Evolutionary conservation across 2,113 vertebrate species (phyloP).

Genomic region (Symphodus melops): DNA sequence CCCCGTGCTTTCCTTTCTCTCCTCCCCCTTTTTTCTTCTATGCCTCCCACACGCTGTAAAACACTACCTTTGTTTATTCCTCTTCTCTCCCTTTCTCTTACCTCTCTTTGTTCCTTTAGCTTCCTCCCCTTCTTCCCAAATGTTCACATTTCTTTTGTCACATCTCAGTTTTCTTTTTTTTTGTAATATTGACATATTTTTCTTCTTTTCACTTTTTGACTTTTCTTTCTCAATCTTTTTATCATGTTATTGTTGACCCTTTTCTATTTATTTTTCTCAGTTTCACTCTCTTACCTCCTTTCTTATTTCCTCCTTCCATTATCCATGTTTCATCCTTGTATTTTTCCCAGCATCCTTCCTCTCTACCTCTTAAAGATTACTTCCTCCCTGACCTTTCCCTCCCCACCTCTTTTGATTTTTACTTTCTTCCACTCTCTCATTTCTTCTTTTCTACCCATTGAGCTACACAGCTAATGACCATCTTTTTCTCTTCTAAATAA

Average conservation of each 20-base stretch:
- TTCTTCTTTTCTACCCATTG: conserved; percentile 24
- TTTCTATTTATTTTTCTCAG: background rate
- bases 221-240: background rate
- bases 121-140: conserved; percentile 24
- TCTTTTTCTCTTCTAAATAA: conserved; percentile 7
- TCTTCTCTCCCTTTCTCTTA: conserved; percentile 54
- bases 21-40: conserved; percentile 48
- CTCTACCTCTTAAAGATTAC: conserved; percentile 61
- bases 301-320: conserved; percentile 11
- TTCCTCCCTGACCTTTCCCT: conserved; percentile 70
- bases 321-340: conserved; percentile 31
- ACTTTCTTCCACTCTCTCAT: conserved; percentile 37
- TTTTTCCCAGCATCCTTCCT: conserved; percentile 16
- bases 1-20: conserved; percentile 47
- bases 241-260: background rate
- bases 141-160: conserved; percentile 10
- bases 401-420: conserved; percentile 34
- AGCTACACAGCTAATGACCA: conserved; percentile 55
- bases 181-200: conserved; percentile 16
- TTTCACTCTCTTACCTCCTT: background rate
- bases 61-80: conserved; percentile 72
- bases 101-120: conserved; percentile 63
- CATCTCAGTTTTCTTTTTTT: conserved; percentile 9
- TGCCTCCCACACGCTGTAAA: conserved; percentile 73
- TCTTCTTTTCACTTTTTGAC: background rate